These are phyloP conservation scores for Tyrannus savana DNA, from an alignment of 2,113 vertebrate genomes.

Conservation along the genomic window DNA sequence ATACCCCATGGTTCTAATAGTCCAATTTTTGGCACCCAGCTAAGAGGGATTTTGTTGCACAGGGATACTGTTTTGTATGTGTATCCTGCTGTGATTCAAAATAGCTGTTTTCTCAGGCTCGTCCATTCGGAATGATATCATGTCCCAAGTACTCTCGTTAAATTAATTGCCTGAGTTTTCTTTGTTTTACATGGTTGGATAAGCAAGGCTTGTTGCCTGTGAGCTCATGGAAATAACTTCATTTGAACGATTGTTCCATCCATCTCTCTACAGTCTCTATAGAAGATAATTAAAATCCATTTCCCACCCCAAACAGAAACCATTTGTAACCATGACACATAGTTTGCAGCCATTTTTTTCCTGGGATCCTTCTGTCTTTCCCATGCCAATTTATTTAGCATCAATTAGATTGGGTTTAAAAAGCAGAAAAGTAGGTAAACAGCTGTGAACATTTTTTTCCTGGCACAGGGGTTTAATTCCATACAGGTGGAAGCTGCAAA, in stretches of 20 bases:
- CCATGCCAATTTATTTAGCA: background rate
- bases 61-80: background rate
- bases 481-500: background rate
- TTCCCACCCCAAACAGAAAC: slow-evolving; percentile 9
- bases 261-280: background rate
- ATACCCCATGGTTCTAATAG: background rate
- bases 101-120: slow-evolving; percentile 15
- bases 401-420: background rate
- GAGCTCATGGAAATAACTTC: slow-evolving; percentile 34
- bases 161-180: slow-evolving; percentile 27
- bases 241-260: slow-evolving; percentile 13
- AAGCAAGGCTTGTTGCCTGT: background rate
- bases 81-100: background rate
- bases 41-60: background rate
- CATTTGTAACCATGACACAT: background rate
- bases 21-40: background rate
- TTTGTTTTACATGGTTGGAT: background rate
- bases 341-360: background rate
- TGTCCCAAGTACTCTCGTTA: background rate
- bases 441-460: background rate
- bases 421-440: background rate
- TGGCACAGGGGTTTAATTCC: background rate
- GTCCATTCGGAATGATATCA: slow-evolving; percentile 21
- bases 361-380: background rate
- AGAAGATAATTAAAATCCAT: background rate